Evolutionary conservation across 2,797 vertebrate genomes (phyloP), one percentile per base, ranked within the genome.

Genomic region (Trachops cirrhosus): DNA sequence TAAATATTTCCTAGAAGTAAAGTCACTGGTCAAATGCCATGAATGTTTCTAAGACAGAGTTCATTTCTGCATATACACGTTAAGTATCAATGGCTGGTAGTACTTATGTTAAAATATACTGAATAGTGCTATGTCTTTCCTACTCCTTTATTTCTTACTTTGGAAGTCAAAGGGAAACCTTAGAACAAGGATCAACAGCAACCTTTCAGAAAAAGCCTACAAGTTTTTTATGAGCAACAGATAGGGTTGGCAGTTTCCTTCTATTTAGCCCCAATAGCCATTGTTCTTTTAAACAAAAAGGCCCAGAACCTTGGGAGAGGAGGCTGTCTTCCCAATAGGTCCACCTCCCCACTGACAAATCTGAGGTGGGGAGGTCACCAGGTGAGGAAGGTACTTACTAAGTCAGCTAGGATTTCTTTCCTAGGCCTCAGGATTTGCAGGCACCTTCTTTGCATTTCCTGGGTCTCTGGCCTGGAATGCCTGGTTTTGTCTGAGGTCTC

Each of bases 91-190:
- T 80, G 78, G 52, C 78, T 41, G 3, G 32, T 54, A 18, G n/a
- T 34, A 78, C 11, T 18, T 50, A 48, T 9, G 19, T 67, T 67
- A n/a, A 78, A 86, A 57, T 19, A n/a, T 37, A 77, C 39, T 34
- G 70, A 70, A 44, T 22, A 0, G 0, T 41, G 22, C 50, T 50
- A 2, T 91, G 59, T 85, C 70, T 41, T 88, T 94, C 52, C 59
- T 64, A 62, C 37, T 67, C 85, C 82, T 82, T 71, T 41, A 90
- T 94, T 83, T 88, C 86, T 16, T 0, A 95, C 80, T 91, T 90
- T 88, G 78, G 41, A 95, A 88, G 71, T 73, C 71, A 83, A 64
- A 94, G 95, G 67, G 83, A 67, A 92, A 85, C 52, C 73, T 90
- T 78, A 96, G 85, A 92, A 74, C 21, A 34, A 68, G 37, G 41